Evolutionary conservation across 2,888 invertebrate species (phyloP).

Genomic region (Aphidoletes aphidimyza): DNA sequence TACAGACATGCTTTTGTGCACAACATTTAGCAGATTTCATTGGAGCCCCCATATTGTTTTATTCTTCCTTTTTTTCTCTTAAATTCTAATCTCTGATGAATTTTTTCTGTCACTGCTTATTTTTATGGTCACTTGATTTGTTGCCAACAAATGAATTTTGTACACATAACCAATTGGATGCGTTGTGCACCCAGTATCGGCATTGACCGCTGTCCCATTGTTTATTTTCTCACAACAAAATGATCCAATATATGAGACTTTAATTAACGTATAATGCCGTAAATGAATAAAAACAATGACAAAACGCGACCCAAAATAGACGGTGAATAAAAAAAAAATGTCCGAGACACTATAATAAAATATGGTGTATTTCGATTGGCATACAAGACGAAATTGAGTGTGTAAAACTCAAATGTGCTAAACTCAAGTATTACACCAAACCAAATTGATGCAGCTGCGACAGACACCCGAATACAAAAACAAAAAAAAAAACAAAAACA

Average conservation of each 20-base stretch:
- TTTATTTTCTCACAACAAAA: neutral
- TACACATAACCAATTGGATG: neutral
- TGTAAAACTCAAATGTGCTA: neutral
- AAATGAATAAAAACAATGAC: constrained; percentile 18
- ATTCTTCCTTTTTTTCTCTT: neutral
- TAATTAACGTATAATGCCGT: neutral
- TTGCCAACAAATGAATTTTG: neutral
- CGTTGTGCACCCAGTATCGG: no score
- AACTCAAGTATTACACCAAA: neutral
- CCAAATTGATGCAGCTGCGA: neutral
- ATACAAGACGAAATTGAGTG: neutral
- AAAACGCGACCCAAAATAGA: neutral
- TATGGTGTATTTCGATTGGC: neutral
- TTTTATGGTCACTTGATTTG: neutral
- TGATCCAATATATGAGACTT: constrained; percentile 9
- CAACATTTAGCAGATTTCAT: no score
- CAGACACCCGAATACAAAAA: no score
- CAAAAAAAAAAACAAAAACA: no score
- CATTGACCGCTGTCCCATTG: neutral
- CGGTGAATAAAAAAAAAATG: neutral
- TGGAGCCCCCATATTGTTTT: neutral
- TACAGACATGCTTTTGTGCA: no score
- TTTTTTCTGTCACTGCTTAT: neutral
- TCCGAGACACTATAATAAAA: neutral
- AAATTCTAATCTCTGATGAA: neutral